These are phyloP conservation scores for Salpingus planirostris DNA, from an alignment of 2,888 invertebrate species.

Conservation along the genomic window DNA sequence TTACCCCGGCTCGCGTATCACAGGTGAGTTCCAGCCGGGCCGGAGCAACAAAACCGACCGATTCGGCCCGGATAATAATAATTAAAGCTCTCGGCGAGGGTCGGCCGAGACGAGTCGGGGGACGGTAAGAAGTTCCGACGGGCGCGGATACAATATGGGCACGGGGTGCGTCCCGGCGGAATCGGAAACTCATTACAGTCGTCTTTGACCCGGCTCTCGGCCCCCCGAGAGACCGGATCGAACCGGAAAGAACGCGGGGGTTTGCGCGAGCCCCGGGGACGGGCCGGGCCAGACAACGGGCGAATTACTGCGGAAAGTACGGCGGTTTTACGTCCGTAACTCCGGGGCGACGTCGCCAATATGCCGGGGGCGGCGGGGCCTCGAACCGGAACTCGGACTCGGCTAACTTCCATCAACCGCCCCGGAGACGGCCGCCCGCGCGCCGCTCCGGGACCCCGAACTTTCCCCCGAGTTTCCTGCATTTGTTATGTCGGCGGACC, in stretches of 20 bases:
- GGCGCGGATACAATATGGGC: slow-evolving; percentile 31
- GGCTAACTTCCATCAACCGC: no score
- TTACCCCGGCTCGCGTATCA: no score
- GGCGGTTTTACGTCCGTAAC: slow-evolving; percentile 25
- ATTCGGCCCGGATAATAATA: no score
- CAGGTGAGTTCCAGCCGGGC: no score
- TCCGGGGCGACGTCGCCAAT: slow-evolving; percentile 16
- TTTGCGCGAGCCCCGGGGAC: no score
- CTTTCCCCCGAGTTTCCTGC: slow-evolving; percentile 31
- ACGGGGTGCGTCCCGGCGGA: slow-evolving; percentile 31
- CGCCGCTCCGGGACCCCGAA: no score
- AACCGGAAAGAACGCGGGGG: slow-evolving; percentile 27
- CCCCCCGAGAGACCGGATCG: slow-evolving; percentile 34
- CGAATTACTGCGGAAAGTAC: no score
- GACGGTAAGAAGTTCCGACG: slow-evolving; percentile 7
- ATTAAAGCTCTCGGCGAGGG: not conserved
- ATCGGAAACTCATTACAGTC: slow-evolving; percentile 42
- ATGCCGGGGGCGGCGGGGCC: no score
- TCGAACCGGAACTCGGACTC: no score
- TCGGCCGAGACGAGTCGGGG: not conserved
- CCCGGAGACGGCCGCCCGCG: no score
- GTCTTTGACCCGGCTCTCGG: slow-evolving; percentile 40
- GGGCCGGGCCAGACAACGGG: no score
- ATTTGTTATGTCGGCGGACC: slow-evolving; percentile 40
- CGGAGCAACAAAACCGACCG: no score